Base-by-base conservation (phyloP, 2,113 vertebrate species). In the Triplophysa siluroides region DNA sequence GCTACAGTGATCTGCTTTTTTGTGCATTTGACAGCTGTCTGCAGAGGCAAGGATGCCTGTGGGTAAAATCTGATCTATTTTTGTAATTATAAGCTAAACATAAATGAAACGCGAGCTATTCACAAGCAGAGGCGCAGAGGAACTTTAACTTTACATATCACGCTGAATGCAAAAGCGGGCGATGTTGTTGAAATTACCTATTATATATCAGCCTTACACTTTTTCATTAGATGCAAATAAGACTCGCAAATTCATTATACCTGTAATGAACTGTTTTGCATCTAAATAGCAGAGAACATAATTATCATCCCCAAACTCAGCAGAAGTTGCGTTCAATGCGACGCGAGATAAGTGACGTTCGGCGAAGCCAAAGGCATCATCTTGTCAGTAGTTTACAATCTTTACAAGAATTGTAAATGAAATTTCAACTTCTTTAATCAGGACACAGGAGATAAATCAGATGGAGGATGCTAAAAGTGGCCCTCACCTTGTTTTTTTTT, bases 231-330 rank as follows among this genome's bases (percentile, higher is more conserved):
- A 83, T 74, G 74, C 81, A 71, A 83, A 85, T 77, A 50, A 24
- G 80, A 76, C 60, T 83, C 64, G 65, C 75, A 81, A 62, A 81
- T 63, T 78, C 79, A 83, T 85, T 83, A 83, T 60, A 83, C 65
- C 60, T 78, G 76, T 79, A 85, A 83, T 83, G 78, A 85, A 83
- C 84, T 85, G 76, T 74, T 85, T 79, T 83, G 84, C 78, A 85
- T 85, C 81, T 81, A 78, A 81, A 85, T 81, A 62, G 78, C 62
- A 75, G 64, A 64, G 75, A 83, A 70, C 56, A 52, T 62, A 83
- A 85, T 83, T 79, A 79, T 80, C 78, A 26, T 38, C 43, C 70
- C 21, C 69, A 21, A 64, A 81, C 58, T 47, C 50, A n/a, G 18
- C 47, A n/a, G 50, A 66, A 24, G 41, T 79, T 71, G 64, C 13